Percentiles rank a stretch among this genome's conserved stretches.
Conservation (phyloP, 1,140 invertebrate species). For the Zelostemma sp. region DNA sequence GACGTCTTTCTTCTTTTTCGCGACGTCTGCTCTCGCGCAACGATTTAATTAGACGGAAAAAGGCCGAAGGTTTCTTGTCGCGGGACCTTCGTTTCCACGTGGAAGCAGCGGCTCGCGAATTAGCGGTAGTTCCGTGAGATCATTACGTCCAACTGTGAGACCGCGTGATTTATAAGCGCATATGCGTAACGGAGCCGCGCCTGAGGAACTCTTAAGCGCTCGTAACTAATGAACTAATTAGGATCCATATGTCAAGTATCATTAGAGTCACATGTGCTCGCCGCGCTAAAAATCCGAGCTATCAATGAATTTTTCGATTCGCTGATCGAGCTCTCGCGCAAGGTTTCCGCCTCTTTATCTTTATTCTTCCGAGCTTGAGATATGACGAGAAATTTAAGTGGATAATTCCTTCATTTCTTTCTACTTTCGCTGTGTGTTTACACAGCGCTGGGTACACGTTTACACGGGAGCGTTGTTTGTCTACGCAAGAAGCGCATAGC, state of each 20-base stretch:
- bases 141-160: constrained; percentile 45
- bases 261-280: constrained; percentile 7
- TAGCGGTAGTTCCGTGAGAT: constrained; percentile 49
- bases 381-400: too few relatives aligned
- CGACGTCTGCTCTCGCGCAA: neutral
- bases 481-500: constrained; percentile 1
- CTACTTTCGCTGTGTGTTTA: neutral
- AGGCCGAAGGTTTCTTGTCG: neutral
- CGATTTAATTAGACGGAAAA: neutral
- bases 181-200: constrained; percentile 49
- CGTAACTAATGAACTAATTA: constrained; percentile 59
- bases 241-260: constrained; percentile 42
- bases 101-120: constrained; percentile 46
- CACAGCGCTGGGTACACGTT: too few relatives aligned
- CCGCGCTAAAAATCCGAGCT: too few relatives aligned
- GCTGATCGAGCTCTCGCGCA: too few relatives aligned
- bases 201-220: constrained; percentile 53
- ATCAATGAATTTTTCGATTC: too few relatives aligned
- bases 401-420: neutral
- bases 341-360: too few relatives aligned
- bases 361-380: too few relatives aligned
- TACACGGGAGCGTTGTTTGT: constrained; percentile 1
- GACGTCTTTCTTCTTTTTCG: neutral
- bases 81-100: constrained; percentile 25
- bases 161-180: constrained; percentile 57